These are phyloP conservation scores for Venusia cambrica DNA, from an alignment of 2,888 invertebrate genomes.

Conservation along the genomic window DNA sequence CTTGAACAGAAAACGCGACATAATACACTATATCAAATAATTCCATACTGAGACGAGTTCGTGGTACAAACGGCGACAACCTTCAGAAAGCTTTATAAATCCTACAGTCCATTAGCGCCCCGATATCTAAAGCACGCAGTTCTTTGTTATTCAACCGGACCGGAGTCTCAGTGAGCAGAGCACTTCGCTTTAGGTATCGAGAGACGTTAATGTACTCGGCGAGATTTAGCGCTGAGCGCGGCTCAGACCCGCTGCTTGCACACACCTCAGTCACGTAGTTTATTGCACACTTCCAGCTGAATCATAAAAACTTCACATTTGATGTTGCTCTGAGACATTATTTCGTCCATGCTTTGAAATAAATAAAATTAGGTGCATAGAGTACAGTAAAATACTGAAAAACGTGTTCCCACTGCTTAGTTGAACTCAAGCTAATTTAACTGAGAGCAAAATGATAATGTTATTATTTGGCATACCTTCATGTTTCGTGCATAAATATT, in stretches of 20 bases:
- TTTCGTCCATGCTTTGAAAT: too few species aligned
- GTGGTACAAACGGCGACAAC: slow-evolving; percentile 40
- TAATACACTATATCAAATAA: slow-evolving; percentile 9
- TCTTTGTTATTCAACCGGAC: slow-evolving; percentile 75
- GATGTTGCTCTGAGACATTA: not conserved
- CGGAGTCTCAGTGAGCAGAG: slow-evolving; percentile 53
- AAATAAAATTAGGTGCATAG: too few species aligned
- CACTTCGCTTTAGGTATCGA: slow-evolving; percentile 73
- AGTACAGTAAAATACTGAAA: too few species aligned
- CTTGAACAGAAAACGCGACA: slow-evolving; percentile 9
- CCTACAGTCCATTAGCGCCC: slow-evolving; percentile 67
- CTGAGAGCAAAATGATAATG: slow-evolving; percentile 26
- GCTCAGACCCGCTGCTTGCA: slow-evolving; percentile 39
- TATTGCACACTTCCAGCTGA: slow-evolving; percentile 25
- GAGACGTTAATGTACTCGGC: slow-evolving; percentile 72
- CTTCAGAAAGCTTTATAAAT: slow-evolving; percentile 60
- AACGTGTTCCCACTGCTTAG: too few species aligned
- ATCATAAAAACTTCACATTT: slow-evolving; percentile 12
- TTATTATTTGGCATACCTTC: slow-evolving; percentile 20
- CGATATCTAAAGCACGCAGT: slow-evolving; percentile 70
- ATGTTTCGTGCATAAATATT: slow-evolving; percentile 19
- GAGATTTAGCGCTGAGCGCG: slow-evolving; percentile 62
- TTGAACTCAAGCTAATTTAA: slow-evolving; percentile 24
- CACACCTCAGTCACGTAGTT: slow-evolving; percentile 32
- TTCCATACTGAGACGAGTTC: slow-evolving; percentile 24